Percentiles rank a stretch among this genome's conserved stretches.
These are phyloP conservation scores for Calliopum simillimum DNA, from an alignment of 2,888 invertebrate species.

Conservation along the genomic window DNA sequence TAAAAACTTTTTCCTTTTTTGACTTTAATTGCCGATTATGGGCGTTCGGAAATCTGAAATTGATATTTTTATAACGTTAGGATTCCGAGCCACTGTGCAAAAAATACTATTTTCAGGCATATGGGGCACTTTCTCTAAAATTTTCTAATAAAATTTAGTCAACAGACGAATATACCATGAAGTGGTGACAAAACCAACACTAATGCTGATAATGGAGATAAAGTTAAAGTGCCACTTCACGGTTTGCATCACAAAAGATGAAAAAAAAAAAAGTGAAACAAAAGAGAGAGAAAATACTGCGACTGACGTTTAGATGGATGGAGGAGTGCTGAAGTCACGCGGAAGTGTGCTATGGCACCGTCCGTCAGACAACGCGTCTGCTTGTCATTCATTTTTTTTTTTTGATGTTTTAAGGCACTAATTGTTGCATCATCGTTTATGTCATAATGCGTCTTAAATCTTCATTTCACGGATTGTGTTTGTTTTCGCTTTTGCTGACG, in stretches of 20 bases:
- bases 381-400: conserved; percentile 4
- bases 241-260: background rate
- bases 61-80: too few relatives aligned
- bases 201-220: background rate
- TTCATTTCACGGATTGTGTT: background rate
- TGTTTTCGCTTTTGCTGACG: background rate
- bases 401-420: conserved; percentile 12
- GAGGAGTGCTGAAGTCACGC: background rate
- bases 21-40: too few relatives aligned
- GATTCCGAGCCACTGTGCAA: too few relatives aligned
- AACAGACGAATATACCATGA: too few relatives aligned
- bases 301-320: background rate
- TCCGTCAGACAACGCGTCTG: background rate
- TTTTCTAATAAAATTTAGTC: too few relatives aligned
- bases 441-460: background rate
- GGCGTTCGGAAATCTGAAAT: too few relatives aligned
- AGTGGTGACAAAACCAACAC: too few relatives aligned
- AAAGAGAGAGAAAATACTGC: background rate
- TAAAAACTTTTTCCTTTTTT: too few relatives aligned
- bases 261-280: background rate
- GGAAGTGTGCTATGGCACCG: background rate
- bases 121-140: too few relatives aligned
- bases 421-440: conserved; percentile 13
- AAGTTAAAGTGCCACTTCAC: background rate
- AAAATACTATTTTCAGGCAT: too few relatives aligned